Conservation (phyloP, 2,113 vertebrate genomes). For the Eolophus roseicapilla region DNA sequence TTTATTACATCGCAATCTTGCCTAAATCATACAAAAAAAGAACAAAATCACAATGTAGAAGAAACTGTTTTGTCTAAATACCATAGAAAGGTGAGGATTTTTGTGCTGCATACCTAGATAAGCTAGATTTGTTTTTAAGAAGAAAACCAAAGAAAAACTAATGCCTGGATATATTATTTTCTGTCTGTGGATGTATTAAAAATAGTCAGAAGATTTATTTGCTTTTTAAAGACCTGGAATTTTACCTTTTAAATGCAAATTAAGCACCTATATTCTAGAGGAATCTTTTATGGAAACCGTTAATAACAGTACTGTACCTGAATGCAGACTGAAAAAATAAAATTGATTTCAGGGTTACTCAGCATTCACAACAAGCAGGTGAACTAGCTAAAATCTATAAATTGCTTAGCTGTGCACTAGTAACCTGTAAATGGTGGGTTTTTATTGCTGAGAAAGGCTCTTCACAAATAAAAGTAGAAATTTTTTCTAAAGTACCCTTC, state of each 20-base stretch:
- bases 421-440: neutral
- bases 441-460: neutral
- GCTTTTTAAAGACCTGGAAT: neutral
- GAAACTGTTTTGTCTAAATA: neutral
- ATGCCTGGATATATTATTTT: neutral
- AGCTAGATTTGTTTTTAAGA: neutral
- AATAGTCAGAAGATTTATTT: neutral
- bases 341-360: neutral
- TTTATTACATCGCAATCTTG: slow-evolving; percentile 82
- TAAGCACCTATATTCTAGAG: neutral
- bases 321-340: neutral
- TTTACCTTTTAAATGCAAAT: neutral
- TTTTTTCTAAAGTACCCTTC: neutral
- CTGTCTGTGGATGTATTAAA: neutral
- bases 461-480: neutral
- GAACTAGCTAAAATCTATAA: neutral
- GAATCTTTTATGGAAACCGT: neutral
- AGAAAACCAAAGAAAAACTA: neutral
- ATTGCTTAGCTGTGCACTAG: neutral
- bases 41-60: neutral
- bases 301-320: neutral
- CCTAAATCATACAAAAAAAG: slow-evolving; percentile 47
- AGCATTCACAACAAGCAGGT: neutral
- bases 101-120: neutral
- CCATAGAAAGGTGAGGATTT: neutral